phyloP scores from a whole-genome alignment of 2,888 invertebrate genomes.

The Meganola albula region DNA sequence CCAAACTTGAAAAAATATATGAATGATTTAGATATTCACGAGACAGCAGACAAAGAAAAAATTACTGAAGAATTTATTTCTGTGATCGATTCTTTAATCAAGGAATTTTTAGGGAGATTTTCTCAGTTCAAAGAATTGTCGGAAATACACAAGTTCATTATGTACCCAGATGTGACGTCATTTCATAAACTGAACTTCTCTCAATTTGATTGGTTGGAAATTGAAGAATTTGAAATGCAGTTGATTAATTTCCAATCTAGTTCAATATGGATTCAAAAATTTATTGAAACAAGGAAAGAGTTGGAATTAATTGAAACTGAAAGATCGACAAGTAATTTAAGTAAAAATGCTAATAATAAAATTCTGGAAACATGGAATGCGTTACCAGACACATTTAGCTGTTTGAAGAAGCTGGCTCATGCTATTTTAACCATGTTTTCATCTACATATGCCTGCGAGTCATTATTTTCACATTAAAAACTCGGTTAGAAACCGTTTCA shows the following conservation, averaged over 20 bases:
- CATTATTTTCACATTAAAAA: conserved; percentile 27
- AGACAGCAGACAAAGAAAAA: conserved; percentile 7
- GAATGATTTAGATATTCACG: conserved; percentile 14
- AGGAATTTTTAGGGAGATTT: conserved; percentile 21
- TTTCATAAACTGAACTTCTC: conserved; percentile 14
- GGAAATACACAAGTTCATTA: conserved; percentile 18
- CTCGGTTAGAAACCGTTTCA: conserved; percentile 23
- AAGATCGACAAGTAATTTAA: conserved; percentile 4
- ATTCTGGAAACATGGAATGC: conserved; percentile 26
- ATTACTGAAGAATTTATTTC: conserved; percentile 20
- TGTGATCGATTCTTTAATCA: conserved; percentile 20
- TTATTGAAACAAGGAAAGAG: not conserved
- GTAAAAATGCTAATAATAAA: conserved; percentile 25
- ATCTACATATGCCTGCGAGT: conserved; percentile 24
- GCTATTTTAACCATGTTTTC: conserved; percentile 25
- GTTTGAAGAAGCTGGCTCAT: conserved; percentile 28
- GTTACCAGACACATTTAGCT: conserved; percentile 25
- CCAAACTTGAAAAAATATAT: conserved; percentile 17
- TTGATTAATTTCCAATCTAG: not conserved
- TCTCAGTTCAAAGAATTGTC: conserved; percentile 21
- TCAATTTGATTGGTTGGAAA: conserved; percentile 19
- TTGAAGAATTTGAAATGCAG: conserved; percentile 15
- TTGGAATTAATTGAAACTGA: conserved; percentile 4
- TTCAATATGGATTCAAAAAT: not conserved
- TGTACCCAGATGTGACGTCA: conserved; percentile 9